Evolutionary conservation across 2,113 vertebrate genomes (phyloP), one percentile per base, ranked within the genome.

Genomic region (Myrmecobius fasciatus): DNA sequence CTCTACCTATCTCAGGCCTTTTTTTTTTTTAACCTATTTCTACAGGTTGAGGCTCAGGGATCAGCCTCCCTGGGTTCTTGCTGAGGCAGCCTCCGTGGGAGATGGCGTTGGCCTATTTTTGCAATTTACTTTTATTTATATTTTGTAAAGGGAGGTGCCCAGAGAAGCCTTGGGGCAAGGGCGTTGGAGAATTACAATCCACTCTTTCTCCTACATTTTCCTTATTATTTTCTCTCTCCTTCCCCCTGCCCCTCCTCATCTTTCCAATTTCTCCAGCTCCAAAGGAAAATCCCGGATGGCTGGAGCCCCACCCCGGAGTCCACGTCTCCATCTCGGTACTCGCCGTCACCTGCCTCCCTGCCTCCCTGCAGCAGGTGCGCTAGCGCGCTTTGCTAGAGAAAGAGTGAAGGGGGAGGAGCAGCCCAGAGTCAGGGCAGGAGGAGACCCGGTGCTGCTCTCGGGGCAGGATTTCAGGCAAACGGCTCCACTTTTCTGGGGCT

Each of bases 111-210:
- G 97, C 97, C 97, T 98, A 95, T 98, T 98, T 98, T 97, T 98
- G 97, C 97, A 98, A 97, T 98, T 98, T 98, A 97, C 97, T 98
- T 97, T 98, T 96, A 98, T 98, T 98, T 98, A 96, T 98, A 89
- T 98, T 98, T 98, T 96, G 94, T 97, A 98, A 98, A 98, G 98
- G 97, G 98, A 99, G 98, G 98, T n/a, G 97, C 98, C 97, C 95
- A 46, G 94, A 54, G 92, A 98, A 95, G 98, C 98, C 98, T 98
- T 91, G 0, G 97, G 98, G 98, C 98, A 97, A 98, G 98, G 98
- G 97, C 60, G 94, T 97, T 94, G 94, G 98, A 89, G 97, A 97
- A 94, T 98, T 98, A 97, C 97, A 98, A 97, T 97, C 98, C 53
- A 3, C 36, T 97, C 96, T 98, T 98, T 97, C 97, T 95, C 94